Evolutionary conservation across 2,113 vertebrate genomes (phyloP), one percentile per base, ranked within the genome.

Genomic region (Tachysurus fulvidraco): DNA sequence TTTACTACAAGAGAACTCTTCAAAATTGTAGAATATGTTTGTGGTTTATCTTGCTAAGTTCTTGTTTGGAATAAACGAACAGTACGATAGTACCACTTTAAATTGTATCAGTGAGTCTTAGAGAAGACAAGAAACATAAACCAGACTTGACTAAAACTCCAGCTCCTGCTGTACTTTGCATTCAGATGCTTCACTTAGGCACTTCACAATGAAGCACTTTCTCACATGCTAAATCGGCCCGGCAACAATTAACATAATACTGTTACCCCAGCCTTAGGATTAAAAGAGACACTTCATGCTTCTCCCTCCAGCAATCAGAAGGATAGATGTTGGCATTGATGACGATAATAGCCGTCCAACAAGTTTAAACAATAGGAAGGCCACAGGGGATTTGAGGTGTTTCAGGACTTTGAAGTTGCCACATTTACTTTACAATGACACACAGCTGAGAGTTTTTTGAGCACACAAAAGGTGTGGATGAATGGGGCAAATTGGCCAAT

Each of bases 221-320:
- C 81, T 55, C 59, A 67, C 73, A 44, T 78, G 44, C 46, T 67
- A 83, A 83, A 77, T 23, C 3, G 3, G n/a, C 60, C 13, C 41
- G 19, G 60, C 59, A 46, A 11, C 69, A 54, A 87, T 87, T 87
- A 89, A 65, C 80, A 88, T 85, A 44, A 87, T 79, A 83, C 74
- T 89, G 84, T 74, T 74, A 64, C 86, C 83, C 25, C 44, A 77
- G 83, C 19, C 13, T 67, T 81, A 23, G 14, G n/a, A 74, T 73
- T 87, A 46, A 79, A 77, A 55, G 74, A 87, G 28, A 83, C 44
- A 12, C 54, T 55, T 83, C 86, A 76, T 57, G 54, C 69, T 76
- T 83, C 57, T 12, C 69, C 86, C 79, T 77, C 59, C 30, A 44
- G 46, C 71, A 59, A 8, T 62, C 30, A n/a, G 59, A 23, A n/a